A percentile compares a stretch with the other conserved stretches of the same genome.
These are phyloP conservation scores for Heloderma charlesbogerti DNA, from an alignment of 2,113 vertebrate species.

Conservation along the genomic window DNA sequence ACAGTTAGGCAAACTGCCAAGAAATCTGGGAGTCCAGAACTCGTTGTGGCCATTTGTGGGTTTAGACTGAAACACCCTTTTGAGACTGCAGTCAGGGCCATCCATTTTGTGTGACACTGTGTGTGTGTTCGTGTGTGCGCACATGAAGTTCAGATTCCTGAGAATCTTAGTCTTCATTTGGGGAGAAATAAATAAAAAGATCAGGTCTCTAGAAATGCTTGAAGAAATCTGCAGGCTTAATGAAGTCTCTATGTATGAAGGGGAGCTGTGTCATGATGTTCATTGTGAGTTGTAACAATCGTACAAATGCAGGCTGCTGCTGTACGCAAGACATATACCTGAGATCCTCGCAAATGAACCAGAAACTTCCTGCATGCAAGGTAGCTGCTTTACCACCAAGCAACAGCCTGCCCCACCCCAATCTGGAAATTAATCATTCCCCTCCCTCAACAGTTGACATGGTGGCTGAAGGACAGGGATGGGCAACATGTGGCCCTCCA, in stretches of 20 bases:
- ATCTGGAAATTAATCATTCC: background rate
- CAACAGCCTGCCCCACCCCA: too few species aligned
- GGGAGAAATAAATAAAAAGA: too few species aligned
- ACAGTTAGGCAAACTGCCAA: background rate
- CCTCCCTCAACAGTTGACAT: background rate
- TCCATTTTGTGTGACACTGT: background rate
- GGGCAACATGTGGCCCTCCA: too few species aligned
- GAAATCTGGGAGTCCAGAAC: background rate
- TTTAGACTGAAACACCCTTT: background rate
- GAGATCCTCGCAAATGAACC: background rate
- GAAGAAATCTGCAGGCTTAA: background rate
- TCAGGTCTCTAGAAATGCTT: background rate
- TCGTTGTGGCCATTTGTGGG: background rate
- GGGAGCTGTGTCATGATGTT: background rate
- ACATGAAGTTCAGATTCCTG: background rate
- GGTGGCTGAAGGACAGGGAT: too few species aligned
- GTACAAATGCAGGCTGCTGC: background rate
- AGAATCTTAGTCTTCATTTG: background rate
- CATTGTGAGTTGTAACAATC: background rate
- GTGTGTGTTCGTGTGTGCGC: too few species aligned
- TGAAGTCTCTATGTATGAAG: background rate
- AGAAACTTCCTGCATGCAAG: background rate
- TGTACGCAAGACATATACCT: background rate
- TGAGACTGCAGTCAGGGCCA: background rate
- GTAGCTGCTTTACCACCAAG: too few species aligned